These are phyloP conservation scores for Cervus canadensis DNA, from an alignment of 2,113 vertebrate species.

Conservation along the genomic window DNA sequence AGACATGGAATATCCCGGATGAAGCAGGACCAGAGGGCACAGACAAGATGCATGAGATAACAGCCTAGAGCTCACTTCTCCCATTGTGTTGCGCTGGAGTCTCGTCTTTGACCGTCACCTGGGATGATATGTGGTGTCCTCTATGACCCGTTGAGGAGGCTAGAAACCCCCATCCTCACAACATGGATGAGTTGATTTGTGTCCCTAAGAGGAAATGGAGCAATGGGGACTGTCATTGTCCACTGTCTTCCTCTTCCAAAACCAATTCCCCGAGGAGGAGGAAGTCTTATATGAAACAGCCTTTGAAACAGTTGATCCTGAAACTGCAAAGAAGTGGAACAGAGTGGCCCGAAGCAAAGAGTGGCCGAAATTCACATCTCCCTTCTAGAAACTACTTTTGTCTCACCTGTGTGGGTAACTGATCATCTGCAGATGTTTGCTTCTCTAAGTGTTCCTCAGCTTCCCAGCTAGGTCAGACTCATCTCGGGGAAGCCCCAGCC, in stretches of 20 bases:
- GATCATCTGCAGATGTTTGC: not conserved
- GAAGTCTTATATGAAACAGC: not conserved
- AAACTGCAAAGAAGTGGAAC: not conserved
- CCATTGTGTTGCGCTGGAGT: fast-evolving
- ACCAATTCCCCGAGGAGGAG: not conserved
- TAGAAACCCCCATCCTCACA: not conserved
- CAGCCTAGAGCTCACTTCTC: not conserved
- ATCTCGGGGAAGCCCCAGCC: not conserved
- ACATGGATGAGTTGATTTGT: not conserved
- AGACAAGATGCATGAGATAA: not conserved
- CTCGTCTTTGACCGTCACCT: not conserved
- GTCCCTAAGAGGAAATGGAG: not conserved
- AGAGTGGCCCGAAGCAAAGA: not conserved
- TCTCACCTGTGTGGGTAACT: not conserved
- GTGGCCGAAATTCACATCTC: too few relatives aligned
- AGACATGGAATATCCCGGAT: not conserved
- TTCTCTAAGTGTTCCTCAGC: not conserved
- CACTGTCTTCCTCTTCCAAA: not conserved
- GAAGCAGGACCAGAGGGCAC: too few relatives aligned
- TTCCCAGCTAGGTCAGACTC: not conserved
- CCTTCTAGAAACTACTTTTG: not conserved
- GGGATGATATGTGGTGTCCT: not conserved
- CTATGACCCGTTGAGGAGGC: not conserved
- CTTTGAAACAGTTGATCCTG: not conserved
- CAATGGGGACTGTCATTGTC: too few relatives aligned